These are phyloP conservation scores for Galeopterus variegatus DNA, from an alignment of 2,113 vertebrate species.

Conservation along the genomic window DNA sequence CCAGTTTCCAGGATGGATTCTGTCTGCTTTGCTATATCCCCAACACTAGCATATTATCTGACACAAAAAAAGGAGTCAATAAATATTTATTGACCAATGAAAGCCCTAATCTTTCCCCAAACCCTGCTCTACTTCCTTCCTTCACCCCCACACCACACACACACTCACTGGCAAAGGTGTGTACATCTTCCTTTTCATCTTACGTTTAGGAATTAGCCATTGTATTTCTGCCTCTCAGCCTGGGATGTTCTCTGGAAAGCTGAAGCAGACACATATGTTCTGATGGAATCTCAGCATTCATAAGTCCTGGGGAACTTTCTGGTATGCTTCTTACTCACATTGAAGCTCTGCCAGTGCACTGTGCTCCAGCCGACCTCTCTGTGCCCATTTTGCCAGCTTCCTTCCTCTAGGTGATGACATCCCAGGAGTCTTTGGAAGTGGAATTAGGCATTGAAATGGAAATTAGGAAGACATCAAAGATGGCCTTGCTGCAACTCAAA, in stretches of 20 bases:
- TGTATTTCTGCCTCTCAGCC: background rate
- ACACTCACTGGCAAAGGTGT: background rate
- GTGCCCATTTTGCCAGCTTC: background rate
- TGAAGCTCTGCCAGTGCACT: background rate
- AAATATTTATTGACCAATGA: background rate
- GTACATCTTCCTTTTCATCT: background rate
- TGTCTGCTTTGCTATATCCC: background rate
- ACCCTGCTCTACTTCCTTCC: background rate
- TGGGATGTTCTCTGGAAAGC: background rate
- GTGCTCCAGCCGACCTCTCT: background rate
- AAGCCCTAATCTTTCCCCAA: background rate
- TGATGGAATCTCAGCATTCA: background rate
- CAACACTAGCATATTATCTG: background rate
- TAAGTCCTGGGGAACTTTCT: background rate
- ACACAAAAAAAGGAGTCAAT: background rate
- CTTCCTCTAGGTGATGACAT: background rate
- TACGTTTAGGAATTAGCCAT: background rate
- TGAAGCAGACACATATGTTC: background rate
- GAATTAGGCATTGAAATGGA: background rate
- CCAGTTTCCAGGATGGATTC: background rate
- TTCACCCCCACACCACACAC: fast-evolving
- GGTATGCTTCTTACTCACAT: background rate
- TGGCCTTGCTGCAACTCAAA: background rate
- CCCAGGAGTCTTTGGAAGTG: background rate
- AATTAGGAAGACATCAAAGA: background rate